phyloP scores from a whole-genome alignment of 2,797 vertebrate species.

The Rallus crepitans region DNA sequence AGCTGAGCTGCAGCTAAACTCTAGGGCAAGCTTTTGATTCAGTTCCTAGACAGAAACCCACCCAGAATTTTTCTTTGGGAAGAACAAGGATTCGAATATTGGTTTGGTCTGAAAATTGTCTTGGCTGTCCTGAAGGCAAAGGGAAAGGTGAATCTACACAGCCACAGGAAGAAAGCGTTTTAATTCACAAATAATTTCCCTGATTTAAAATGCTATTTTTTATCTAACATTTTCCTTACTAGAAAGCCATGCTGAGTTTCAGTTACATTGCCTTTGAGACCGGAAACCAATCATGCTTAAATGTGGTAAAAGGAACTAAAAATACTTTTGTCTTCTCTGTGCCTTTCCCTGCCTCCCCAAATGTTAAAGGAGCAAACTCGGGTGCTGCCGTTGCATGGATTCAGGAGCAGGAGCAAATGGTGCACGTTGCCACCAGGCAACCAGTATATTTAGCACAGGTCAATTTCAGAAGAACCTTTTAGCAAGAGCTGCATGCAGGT shows the following conservation, averaged over 20 bases:
- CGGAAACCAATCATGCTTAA: not conserved
- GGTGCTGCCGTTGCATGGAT: not conserved
- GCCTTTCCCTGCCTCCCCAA: conserved; percentile 21
- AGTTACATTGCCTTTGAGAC: conserved; percentile 53
- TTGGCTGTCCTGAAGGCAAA: conserved; percentile 29
- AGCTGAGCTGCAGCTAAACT: not conserved
- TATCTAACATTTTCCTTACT: conserved; percentile 34
- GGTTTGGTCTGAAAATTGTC: conserved; percentile 34
- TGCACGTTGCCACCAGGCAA: not conserved
- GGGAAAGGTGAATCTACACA: conserved; percentile 39
- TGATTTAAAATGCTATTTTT: conserved; percentile 54
- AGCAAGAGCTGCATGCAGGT: not conserved
- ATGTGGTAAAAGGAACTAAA: conserved; percentile 35
- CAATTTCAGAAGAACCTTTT: not conserved
- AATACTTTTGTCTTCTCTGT: not conserved
- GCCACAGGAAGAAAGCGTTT: conserved; percentile 31
- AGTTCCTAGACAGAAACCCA: conserved; percentile 17
- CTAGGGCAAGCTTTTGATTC: not conserved
- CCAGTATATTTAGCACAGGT: not conserved
- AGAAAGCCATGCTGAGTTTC: conserved; percentile 18
- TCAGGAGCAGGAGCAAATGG: not conserved
- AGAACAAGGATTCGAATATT: conserved; percentile 11
- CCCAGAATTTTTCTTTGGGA: conserved; percentile 38
- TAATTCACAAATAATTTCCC: conserved; percentile 10
- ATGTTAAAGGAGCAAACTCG: conserved; percentile 22